Conservation (phyloP, 2,888 invertebrate species). For the Apotomis capreana region DNA sequence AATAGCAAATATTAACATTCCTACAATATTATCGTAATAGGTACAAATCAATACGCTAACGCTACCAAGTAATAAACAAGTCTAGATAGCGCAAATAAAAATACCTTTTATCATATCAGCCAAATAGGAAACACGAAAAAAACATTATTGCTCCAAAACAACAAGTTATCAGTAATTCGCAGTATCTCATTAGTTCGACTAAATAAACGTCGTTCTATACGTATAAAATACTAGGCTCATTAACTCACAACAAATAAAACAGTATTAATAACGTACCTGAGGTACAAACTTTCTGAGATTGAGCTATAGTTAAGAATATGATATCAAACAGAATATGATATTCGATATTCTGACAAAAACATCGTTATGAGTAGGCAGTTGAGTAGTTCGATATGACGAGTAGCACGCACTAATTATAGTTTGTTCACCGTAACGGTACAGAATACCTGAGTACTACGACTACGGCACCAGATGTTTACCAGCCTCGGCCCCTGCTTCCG, state of each 20-base stretch:
- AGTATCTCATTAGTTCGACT: conserved; percentile 4
- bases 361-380: conserved; percentile 49
- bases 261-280: too few species aligned
- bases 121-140: conserved; percentile 11
- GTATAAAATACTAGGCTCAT: not conserved
- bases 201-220: not conserved
- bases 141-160: conserved; percentile 17
- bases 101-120: conserved; percentile 17
- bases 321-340: conserved; percentile 5
- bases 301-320: not conserved
- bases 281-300: not conserved
- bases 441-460: conserved; percentile 55
- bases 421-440: conserved; percentile 64
- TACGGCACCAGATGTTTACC: conserved; percentile 57
- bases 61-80: not conserved
- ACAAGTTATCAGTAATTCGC: conserved; percentile 17
- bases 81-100: not conserved
- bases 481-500: conserved; percentile 47
- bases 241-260: not conserved
- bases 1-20: conserved; percentile 15
- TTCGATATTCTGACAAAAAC: conserved; percentile 15
- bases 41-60: not conserved
- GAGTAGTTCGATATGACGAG: conserved; percentile 57
- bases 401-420: conserved; percentile 46
- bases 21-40: not conserved